A percentile compares a stretch with the other conserved stretches of the same genome.
These are phyloP conservation scores for Torymus tubicola DNA, from an alignment of 2,888 invertebrate species.

Conservation along the genomic window DNA sequence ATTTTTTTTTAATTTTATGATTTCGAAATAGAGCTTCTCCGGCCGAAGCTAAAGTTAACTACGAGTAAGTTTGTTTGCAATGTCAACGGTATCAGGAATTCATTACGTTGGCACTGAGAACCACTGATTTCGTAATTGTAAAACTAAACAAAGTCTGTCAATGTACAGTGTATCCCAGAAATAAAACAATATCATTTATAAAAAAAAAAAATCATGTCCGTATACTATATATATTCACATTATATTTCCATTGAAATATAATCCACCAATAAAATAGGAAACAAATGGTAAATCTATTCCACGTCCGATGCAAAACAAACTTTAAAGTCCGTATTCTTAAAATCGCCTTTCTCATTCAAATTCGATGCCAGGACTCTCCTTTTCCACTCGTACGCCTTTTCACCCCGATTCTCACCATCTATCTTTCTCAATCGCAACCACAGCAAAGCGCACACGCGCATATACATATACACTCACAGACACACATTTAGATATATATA, in stretches of 20 bases:
- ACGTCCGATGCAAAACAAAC: background rate
- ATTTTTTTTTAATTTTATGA: no score
- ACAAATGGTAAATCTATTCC: background rate
- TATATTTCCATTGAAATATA: background rate
- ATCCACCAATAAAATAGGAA: background rate
- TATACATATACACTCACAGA: background rate
- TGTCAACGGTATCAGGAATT: no score
- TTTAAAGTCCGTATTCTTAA: background rate
- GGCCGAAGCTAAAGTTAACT: no score
- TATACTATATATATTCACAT: no score
- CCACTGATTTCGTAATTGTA: no score
- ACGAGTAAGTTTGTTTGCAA: no score
- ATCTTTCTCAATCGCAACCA: conserved; percentile 33
- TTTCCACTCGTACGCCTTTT: background rate
- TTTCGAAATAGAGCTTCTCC: no score
- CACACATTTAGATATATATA: background rate
- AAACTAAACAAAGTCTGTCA: no score
- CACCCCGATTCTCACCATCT: conserved; percentile 23
- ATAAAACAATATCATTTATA: no score
- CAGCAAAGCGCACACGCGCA: background rate
- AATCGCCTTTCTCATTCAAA: conserved; percentile 15
- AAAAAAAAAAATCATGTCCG: no score
- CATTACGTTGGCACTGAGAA: no score
- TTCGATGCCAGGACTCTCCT: background rate
- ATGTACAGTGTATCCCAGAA: no score